Percentiles rank a stretch among this genome's conserved stretches.
Evolutionary conservation across 2,888 invertebrate species (phyloP).

Genomic region (Tachina lurida): DNA sequence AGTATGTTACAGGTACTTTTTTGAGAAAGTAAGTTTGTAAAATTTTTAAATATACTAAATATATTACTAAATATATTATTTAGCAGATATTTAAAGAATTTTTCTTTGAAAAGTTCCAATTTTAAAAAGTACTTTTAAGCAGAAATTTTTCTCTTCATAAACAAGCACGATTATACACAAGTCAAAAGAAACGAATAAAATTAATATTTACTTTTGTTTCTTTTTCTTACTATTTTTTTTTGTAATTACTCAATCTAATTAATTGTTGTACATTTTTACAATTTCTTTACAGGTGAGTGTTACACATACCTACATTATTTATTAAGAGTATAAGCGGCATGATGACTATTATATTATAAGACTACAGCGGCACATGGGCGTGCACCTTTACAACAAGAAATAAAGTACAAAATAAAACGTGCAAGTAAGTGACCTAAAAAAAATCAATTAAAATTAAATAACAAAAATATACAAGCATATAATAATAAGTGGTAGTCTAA

Average conservation of each 20-base stretch:
- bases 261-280: constrained; percentile 7
- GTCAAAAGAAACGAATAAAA: too few species aligned
- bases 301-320: neutral
- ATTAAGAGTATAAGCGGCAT: neutral
- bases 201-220: neutral
- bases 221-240: neutral
- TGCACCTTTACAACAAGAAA: neutral
- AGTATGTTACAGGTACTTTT: too few species aligned
- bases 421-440: constrained; percentile 60
- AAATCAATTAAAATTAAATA: neutral
- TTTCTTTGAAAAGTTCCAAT: neutral
- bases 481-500: constrained; percentile 15
- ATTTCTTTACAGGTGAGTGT: constrained; percentile 64
- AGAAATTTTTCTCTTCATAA: neutral
- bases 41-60: too few species aligned
- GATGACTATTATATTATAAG: constrained; percentile 13
- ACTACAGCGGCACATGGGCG: neutral
- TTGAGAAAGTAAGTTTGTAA: too few species aligned
- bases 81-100: neutral
- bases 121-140: neutral
- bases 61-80: neutral
- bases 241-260: constrained; percentile 23
- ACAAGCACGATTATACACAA: too few species aligned
- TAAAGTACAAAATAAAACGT: neutral
- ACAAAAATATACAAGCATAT: constrained; percentile 1